Percentiles rank a stretch among this genome's conserved stretches.
phyloP scores from a whole-genome alignment of 2,113 vertebrate genomes.

The Vimba vimba region DNA sequence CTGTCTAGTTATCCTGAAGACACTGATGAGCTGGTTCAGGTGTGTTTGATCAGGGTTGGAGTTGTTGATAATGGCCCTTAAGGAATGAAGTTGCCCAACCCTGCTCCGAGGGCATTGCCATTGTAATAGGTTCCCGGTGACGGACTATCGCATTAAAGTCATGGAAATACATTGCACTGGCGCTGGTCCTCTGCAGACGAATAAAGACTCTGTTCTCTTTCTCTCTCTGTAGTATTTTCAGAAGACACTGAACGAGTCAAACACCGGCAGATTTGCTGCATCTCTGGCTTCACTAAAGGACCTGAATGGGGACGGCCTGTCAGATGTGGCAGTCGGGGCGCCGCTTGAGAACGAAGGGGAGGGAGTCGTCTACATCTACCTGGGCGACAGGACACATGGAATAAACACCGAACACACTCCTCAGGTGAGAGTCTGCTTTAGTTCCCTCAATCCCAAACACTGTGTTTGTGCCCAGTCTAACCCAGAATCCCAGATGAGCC shows the following conservation, averaged over 20 bases:
- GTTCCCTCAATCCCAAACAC: not conserved
- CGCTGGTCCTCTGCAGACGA: not conserved
- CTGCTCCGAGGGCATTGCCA: not conserved
- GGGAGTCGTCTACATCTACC: conserved; percentile 83
- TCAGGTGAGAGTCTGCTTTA: conserved; percentile 13
- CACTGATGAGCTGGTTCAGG: no score
- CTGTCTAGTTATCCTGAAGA: no score
- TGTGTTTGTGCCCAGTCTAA: not conserved
- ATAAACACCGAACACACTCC: conserved; percentile 66
- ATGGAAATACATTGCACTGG: not conserved
- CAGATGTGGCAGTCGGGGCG: conserved; percentile 83
- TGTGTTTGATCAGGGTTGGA: no score
- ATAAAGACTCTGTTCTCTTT: not conserved
- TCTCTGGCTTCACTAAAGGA: conserved; percentile 77
- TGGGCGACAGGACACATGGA: conserved; percentile 64
- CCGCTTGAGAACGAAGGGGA: conserved; percentile 78
- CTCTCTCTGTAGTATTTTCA: conserved; percentile 53
- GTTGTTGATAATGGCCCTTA: no score
- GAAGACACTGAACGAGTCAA: conserved; percentile 46
- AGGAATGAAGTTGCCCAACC: no score
- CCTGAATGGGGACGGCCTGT: conserved; percentile 79
- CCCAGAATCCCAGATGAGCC: not conserved
- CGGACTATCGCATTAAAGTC: not conserved
- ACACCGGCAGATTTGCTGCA: conserved; percentile 79
- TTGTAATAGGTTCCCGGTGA: not conserved